These are phyloP conservation scores for Labeo rohita DNA, from an alignment of 2,113 vertebrate species.

Conservation along the genomic window DNA sequence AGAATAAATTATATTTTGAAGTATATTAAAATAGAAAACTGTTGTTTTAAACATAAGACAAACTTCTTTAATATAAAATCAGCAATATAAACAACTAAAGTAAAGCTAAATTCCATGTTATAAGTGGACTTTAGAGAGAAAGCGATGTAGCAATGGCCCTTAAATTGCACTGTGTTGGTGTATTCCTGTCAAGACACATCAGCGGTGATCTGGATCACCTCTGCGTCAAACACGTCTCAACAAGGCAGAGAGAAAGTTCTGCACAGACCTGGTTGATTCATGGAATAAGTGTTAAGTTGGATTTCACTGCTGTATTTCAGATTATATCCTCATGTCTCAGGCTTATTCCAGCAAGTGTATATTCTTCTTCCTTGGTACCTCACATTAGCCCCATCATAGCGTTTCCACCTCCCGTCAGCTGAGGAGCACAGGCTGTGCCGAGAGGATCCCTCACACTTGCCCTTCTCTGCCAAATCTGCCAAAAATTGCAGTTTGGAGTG, in stretches of 20 bases:
- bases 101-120: background rate
- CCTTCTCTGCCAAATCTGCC: constrained; percentile 33
- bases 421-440: constrained; percentile 26
- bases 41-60: background rate
- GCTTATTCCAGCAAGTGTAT: background rate
- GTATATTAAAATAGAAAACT: background rate
- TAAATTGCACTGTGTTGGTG: background rate
- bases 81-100: background rate
- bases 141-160: background rate
- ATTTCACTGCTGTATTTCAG: background rate
- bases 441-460: constrained; percentile 24
- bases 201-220: background rate
- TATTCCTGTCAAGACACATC: background rate
- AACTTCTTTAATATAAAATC: background rate
- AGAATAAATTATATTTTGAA: background rate
- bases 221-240: background rate
- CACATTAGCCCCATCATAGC: background rate
- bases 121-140: background rate
- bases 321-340: background rate
- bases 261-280: background rate
- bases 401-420: background rate
- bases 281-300: background rate
- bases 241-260: background rate
- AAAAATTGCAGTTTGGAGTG: background rate
- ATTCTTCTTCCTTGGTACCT: background rate